Conservation (phyloP, 2,888 invertebrate genomes). For the Diplolepis rosae region DNA sequence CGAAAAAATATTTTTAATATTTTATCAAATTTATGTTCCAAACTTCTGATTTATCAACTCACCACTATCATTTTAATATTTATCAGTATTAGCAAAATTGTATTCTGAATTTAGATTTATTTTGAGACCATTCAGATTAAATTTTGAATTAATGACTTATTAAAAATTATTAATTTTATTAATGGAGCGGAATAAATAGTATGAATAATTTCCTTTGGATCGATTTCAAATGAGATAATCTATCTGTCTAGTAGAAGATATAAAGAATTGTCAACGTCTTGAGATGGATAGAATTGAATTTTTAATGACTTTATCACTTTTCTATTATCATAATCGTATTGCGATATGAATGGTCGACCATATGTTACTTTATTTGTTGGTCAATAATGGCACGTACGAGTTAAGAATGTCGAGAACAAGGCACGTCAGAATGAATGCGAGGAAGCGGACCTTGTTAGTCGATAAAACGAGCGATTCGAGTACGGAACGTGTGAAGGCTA, state of each 20-base stretch:
- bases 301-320: background rate
- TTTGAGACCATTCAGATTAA: no score
- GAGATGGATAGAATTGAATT: background rate
- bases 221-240: background rate
- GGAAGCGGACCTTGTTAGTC: constrained; percentile 51
- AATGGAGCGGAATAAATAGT: background rate
- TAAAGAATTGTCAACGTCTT: background rate
- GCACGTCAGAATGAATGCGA: constrained; percentile 26
- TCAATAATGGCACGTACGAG: constrained; percentile 26
- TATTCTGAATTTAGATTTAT: no score
- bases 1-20: no score
- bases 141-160: background rate
- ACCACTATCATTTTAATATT: no score
- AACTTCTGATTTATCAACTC: no score
- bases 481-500: constrained; percentile 38
- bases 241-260: background rate
- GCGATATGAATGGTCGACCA: background rate
- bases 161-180: no score
- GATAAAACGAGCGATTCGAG: constrained; percentile 50
- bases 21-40: no score
- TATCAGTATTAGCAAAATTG: no score
- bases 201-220: background rate
- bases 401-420: constrained; percentile 28
- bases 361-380: constrained; percentile 14
- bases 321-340: constrained; percentile 11